These are phyloP conservation scores for Spilogale gracilis DNA, from an alignment of 2,113 vertebrate genomes.

Conservation along the genomic window DNA sequence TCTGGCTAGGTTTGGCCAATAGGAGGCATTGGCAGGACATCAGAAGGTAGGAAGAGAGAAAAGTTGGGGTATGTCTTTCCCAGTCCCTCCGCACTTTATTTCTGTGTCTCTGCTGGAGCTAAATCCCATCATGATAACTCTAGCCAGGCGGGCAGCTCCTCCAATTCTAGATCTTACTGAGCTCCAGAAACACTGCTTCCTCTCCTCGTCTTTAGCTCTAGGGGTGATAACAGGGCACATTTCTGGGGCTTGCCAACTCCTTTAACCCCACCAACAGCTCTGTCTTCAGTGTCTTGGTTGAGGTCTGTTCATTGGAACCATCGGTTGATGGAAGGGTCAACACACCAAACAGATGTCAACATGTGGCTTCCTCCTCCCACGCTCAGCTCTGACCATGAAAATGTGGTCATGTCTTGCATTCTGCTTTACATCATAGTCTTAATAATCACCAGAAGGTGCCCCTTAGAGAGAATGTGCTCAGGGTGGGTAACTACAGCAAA, in stretches of 20 bases:
- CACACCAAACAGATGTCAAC: not conserved
- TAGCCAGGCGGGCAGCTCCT: not conserved
- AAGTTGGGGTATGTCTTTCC: not conserved
- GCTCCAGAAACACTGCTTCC: not conserved
- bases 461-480: not conserved
- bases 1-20: not conserved
- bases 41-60: not conserved
- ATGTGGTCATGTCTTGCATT: fast-evolving
- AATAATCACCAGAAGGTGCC: not conserved
- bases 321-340: fast-evolving
- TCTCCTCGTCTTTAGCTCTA: not conserved
- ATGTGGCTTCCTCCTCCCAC: not conserved
- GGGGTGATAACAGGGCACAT: no score
- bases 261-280: not conserved
- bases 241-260: not conserved
- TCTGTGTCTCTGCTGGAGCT: not conserved
- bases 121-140: not conserved
- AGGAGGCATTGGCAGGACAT: not conserved
- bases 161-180: not conserved
- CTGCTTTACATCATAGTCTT: not conserved
- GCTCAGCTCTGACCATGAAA: not conserved
- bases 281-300: not conserved
- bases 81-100: not conserved
- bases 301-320: not conserved
- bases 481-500: not conserved